These are phyloP conservation scores for Drosophila cardini DNA, from an alignment of 1,140 invertebrate species.

Conservation along the genomic window DNA sequence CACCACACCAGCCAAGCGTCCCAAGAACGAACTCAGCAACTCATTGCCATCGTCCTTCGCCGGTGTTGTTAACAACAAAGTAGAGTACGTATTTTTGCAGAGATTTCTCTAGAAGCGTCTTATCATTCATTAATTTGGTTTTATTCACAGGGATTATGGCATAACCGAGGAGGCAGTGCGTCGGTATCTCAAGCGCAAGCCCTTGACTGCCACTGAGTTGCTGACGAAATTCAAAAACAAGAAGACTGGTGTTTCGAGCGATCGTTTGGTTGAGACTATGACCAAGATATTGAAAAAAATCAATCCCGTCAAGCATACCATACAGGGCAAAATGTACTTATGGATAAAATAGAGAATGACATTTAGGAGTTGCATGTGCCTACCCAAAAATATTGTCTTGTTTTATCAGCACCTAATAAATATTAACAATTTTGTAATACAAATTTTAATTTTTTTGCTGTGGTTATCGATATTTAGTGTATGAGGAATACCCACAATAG, in stretches of 20 bases:
- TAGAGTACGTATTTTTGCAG: conserved; percentile 64
- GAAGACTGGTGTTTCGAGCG: conserved; percentile 94
- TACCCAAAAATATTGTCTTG: not conserved
- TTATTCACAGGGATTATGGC: conserved; percentile 90
- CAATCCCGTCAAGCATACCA: conserved; percentile 95
- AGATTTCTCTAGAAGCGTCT: not conserved
- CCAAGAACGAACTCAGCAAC: conserved; percentile 86
- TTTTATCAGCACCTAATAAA: conserved; percentile 9
- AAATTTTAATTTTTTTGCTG: conserved; percentile 14
- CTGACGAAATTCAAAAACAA: conserved; percentile 98
- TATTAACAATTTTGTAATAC: conserved; percentile 2
- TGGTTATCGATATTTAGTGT: too few relatives aligned
- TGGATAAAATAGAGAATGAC: conserved; percentile 66
- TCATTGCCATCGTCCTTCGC: conserved; percentile 79
- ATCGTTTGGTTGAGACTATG: conserved; percentile 96
- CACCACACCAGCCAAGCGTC: conserved; percentile 86
- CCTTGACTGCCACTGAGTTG: conserved; percentile 97
- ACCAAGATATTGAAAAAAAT: conserved; percentile 97
- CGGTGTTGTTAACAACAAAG: conserved; percentile 76
- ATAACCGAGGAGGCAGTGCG: conserved; percentile 97
- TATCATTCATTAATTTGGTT: not conserved
- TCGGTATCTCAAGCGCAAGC: conserved; percentile 96
- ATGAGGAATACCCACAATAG: not conserved
- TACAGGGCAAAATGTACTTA: conserved; percentile 98
- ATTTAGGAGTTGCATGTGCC: not conserved